Base-by-base conservation (phyloP, 2,797 vertebrate species). In the Vespertilio murinus region DNA sequence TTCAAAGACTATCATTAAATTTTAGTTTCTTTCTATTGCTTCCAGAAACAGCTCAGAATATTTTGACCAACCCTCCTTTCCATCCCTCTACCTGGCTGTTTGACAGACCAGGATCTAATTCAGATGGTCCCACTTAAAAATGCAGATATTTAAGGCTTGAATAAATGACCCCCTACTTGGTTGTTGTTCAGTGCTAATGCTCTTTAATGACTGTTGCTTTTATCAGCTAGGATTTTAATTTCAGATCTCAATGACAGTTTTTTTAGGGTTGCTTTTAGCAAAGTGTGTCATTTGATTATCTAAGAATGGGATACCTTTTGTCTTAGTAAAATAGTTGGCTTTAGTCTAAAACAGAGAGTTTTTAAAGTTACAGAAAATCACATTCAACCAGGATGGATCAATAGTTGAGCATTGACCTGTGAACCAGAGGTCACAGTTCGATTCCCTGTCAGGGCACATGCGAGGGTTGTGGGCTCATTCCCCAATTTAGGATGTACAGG, bases 251-350 rank as follows among this genome's bases (percentile, higher is more conserved):
- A 3, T 38, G 86, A 93, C 33, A 87, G 40, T 40, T 94, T 94
- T 94, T 96, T 91, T 67, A 59, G 9, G 7, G 9, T 90, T 74
- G 59, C 75, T 81, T 93, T 95, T 78, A 87, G 85, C 42, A 92
- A 94, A 90, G 80, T 33, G 70, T 33, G 67, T 59, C 79, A 61
- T 38, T 77, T 84, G 42, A 65, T 87, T 94, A 84, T 64, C 42
- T 74, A 70, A 35, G 22, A 85, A 87, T 35, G 54, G 33, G 1
- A 7, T 30, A 65, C 10, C 35, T 93, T 91, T 91, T 90, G 77
- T 81, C 73, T 49, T 87, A 84, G 61, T 59, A 73, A 77, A 89
- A 47, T 35, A 78, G 47, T 40, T 25, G 28, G 40, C 16, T 74
- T 47, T 74, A 92, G 30, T 17, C 11, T 49, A 79, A 38, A 88